phyloP scores from a whole-genome alignment of 2,797 vertebrate species.

The Taenioides sp. region DNA sequence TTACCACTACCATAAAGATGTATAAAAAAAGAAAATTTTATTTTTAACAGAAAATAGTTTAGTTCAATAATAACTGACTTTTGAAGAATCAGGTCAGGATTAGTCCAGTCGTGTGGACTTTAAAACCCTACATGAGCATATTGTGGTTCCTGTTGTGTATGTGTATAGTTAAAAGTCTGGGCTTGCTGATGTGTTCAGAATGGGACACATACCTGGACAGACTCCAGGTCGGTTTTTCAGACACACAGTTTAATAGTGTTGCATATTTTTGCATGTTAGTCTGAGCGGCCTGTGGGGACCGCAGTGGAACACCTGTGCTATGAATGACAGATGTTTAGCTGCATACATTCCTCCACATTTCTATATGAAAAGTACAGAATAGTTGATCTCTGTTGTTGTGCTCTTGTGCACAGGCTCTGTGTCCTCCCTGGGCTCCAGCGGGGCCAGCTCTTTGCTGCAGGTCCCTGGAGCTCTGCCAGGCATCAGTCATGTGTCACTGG shows the following conservation, averaged over 20 bases:
- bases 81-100: not conserved
- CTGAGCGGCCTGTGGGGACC: not conserved
- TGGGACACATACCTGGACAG: no score
- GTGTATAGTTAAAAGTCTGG: not conserved
- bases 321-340: not conserved
- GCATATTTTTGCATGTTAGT: not conserved
- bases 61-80: no score
- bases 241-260: no score
- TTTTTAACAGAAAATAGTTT: no score
- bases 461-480: conserved; percentile 72
- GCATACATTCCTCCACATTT: not conserved
- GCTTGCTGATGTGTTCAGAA: no score
- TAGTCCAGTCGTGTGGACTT: not conserved
- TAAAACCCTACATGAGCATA: not conserved
- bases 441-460: conserved; percentile 74
- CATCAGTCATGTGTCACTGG: conserved; percentile 67
- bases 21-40: no score
- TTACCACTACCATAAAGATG: no score
- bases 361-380: not conserved
- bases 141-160: not conserved
- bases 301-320: not conserved
- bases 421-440: conserved; percentile 78
- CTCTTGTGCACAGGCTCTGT: conserved; percentile 62
- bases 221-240: no score
- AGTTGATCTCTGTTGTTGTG: not conserved